Base-by-base conservation (phyloP, 2,888 invertebrate species). In the Hirudinaria manillensis region DNA sequence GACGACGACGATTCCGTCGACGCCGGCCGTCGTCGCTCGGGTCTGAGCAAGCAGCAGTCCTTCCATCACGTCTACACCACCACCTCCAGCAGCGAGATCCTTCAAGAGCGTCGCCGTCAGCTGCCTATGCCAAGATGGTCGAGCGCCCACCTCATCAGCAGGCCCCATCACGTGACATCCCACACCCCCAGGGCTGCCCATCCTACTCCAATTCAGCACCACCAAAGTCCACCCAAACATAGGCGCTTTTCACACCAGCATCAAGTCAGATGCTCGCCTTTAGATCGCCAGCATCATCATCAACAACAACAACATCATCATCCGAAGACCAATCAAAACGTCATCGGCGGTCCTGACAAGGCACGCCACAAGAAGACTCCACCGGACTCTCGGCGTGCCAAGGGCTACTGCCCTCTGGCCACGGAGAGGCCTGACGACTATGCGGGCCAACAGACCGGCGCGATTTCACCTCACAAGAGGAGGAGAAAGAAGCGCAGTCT, bases 81-180 rank as follows among this genome's bases (percentile, higher is more conserved):
- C 19, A 73, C 73, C 3, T 73, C 73, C 21, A 73, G 73, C 36
- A 73, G 73, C 34, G 73, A 73, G 21, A 27, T 73, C 24, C 65
- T 73, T 27, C 73, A 73, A 34, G 55, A 73, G 27, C 53, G 72
- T 21, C 61, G 65, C 4, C 32, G 73, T 3, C 73, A 65, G 27
- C 65, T 73, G 6, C 73, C 73, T 3, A 73, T 73, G n/a, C 51
- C 55, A 3, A 32, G 73, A 27, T 73, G 73, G 61, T 73, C 73
- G 29, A 73, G 73, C 32, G 73, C 73, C 10, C 73, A 73, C 27
- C 65, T 61, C 21, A 61, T 61, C 29, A 27, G 61, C 61, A 2
- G 61, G 13, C 61, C 61, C 24, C 61, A 61, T 24, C 61, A 61
- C 24, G 61, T 61, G 24, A 29, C 61, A 7, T 61, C 61, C 10